phyloP scores from a whole-genome alignment of 92 coral and sea anemone species.

The Palythoa grandiflora region DNA sequence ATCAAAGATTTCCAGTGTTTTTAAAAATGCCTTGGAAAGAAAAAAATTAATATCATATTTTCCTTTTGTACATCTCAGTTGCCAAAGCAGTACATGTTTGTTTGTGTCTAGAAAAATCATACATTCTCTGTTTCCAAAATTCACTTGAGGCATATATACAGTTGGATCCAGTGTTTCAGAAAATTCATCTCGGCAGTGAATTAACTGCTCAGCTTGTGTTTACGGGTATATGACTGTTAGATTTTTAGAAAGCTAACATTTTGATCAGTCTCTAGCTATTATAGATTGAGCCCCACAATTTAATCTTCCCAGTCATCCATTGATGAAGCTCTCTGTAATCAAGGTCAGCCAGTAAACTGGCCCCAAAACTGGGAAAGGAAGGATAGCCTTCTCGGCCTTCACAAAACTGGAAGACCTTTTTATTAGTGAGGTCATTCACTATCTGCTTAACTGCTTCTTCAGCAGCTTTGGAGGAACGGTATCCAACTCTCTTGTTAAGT shows the following conservation, averaged over 20 bases:
- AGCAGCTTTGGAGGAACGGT: conserved; percentile 33
- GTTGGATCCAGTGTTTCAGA: not conserved
- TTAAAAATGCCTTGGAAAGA: conserved; percentile 3
- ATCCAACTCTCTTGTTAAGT: not conserved
- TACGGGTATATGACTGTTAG: not conserved
- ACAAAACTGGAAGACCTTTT: conserved; percentile 36
- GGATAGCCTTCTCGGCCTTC: conserved; percentile 62
- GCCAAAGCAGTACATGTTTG: conserved; percentile 1
- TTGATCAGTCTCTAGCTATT: not conserved
- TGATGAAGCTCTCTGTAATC: conserved; percentile 74
- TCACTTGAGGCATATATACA: conserved; percentile 2
- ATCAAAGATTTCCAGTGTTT: not conserved
- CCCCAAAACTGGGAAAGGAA: conserved; percentile 52
- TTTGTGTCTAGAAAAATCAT: not conserved
- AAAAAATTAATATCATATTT: not conserved
- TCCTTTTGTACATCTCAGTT: conserved; percentile 1
- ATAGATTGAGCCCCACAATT: conserved; percentile 65
- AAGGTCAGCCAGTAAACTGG: conserved; percentile 36
- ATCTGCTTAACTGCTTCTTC: conserved; percentile 60
- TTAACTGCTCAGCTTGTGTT: conserved; percentile 5
- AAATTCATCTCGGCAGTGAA: not conserved
- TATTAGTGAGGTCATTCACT: conserved; percentile 21
- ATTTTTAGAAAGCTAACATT: not conserved
- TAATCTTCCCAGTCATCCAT: conserved; percentile 61
- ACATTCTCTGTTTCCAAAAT: not conserved